A percentile compares a stretch with the other conserved stretches of the same genome.
Conservation (phyloP, 2,113 vertebrate species). For the Lamprologus lemairii region DNA sequence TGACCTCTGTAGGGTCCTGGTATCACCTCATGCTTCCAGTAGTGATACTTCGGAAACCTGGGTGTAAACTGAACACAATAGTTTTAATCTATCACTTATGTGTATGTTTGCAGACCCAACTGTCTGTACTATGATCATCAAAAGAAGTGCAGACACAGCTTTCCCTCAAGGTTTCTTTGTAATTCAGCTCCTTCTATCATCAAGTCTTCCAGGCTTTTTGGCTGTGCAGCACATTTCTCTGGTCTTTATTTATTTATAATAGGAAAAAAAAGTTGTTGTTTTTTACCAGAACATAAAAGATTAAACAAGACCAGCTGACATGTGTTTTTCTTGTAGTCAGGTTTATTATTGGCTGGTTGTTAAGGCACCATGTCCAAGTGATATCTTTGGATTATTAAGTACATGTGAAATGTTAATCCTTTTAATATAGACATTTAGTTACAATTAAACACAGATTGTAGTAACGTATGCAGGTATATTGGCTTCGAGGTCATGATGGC, state of each 20-base stretch:
- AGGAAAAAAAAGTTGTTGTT: background rate
- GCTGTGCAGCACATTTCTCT: background rate
- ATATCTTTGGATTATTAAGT: background rate
- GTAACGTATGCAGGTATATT: background rate
- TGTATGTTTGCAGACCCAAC: background rate
- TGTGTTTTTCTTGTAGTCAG: background rate
- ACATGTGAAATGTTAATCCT: background rate
- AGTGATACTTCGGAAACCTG: background rate
- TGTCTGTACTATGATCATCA: background rate
- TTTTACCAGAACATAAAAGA: background rate
- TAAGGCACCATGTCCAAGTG: background rate
- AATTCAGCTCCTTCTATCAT: background rate
- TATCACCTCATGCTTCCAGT: background rate
- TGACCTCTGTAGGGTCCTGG: background rate
- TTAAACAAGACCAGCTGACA: background rate
- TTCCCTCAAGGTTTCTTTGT: background rate
- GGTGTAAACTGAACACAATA: background rate
- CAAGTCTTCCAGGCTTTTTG: background rate
- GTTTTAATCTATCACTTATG: background rate
- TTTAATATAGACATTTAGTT: background rate
- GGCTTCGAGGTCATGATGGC: conserved; percentile 35
- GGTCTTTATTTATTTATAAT: background rate
- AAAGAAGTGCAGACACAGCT: background rate
- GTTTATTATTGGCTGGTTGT: background rate
- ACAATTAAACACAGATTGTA: background rate